Evolutionary conservation across 2,888 invertebrate genomes (phyloP).

Genomic region (Zygaena filipendulae): DNA sequence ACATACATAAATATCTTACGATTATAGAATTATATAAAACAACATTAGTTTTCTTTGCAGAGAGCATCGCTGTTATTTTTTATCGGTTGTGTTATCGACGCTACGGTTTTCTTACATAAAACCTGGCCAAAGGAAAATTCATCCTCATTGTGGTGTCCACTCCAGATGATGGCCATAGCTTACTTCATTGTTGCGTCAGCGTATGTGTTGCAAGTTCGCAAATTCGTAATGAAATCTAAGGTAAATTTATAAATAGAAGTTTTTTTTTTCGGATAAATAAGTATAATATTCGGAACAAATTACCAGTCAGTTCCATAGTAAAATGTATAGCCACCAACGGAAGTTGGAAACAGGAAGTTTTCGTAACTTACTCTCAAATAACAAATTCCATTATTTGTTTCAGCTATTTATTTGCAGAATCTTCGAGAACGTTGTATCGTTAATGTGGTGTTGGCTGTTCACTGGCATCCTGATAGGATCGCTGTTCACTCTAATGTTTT

Average conservation of each 20-base stretch:
- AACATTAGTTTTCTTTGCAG: no score
- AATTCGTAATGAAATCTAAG: slow-evolving; percentile 14
- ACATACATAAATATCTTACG: no score
- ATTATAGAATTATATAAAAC: no score
- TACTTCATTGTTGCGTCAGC: slow-evolving; percentile 11
- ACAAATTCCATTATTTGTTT: no score
- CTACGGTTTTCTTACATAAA: no score
- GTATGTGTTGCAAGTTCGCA: slow-evolving; percentile 15
- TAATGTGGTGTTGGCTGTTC: slow-evolving; percentile 18
- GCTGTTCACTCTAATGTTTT: slow-evolving; percentile 7
- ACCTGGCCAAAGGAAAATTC: no score
- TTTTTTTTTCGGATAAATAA: not conserved
- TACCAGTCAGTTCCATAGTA: not conserved
- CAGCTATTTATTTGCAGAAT: slow-evolving; percentile 14
- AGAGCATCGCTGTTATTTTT: no score
- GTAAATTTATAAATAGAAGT: slow-evolving; percentile 5
- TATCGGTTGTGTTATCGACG: no score
- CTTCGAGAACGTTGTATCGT: slow-evolving; percentile 9
- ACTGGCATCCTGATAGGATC: slow-evolving; percentile 11
- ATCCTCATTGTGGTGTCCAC: slow-evolving; percentile 12
- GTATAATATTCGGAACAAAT: not conserved
- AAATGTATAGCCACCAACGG: not conserved
- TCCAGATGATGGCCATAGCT: slow-evolving; percentile 12
- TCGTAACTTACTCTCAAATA: no score
- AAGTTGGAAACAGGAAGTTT: no score